Percentiles rank a stretch among this genome's conserved stretches.
These are phyloP conservation scores for Aphelinus atriplicis DNA, from an alignment of 1,140 invertebrate species.

Conservation along the genomic window DNA sequence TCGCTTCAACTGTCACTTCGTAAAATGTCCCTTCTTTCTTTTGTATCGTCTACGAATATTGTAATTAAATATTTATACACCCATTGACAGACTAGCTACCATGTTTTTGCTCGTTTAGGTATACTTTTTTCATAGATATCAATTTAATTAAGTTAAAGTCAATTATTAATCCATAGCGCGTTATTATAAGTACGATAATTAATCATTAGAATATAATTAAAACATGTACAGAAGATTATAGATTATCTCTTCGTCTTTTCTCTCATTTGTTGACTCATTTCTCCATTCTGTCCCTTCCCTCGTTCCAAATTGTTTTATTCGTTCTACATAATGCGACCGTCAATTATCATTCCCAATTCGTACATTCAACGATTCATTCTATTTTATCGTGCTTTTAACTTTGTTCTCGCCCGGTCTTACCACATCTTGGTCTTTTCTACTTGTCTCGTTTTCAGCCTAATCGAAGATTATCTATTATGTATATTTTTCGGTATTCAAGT, in stretches of 20 bases:
- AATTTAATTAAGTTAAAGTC: conserved; percentile 58
- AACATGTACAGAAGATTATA: conserved; percentile 66
- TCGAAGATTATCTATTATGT: conserved; percentile 32
- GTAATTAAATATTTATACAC: conserved; percentile 65
- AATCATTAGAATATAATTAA: conserved; percentile 63
- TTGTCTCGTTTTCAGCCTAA: conserved; percentile 14
- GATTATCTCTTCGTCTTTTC: conserved; percentile 53
- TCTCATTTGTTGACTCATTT: conserved; percentile 34
- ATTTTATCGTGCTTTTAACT: not conserved
- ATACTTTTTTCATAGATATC: conserved; percentile 62
- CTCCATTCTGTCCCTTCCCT: conserved; percentile 22
- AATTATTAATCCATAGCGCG: conserved; percentile 60
- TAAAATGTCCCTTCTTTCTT: conserved; percentile 31
- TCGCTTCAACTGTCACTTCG: not conserved
- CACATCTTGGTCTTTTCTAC: not conserved
- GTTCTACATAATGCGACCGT: not conserved
- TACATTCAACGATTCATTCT: not conserved
- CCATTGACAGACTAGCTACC: conserved; percentile 64
- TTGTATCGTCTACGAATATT: conserved; percentile 46
- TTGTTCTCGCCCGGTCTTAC: not conserved
- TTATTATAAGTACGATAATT: conserved; percentile 63
- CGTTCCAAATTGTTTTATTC: not conserved
- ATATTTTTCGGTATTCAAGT: conserved; percentile 27
- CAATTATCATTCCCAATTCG: too few species aligned
- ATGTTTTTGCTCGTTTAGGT: conserved; percentile 59